These are phyloP conservation scores for Onchidella celtica DNA, from an alignment of 2,888 invertebrate genomes.

Conservation along the genomic window DNA sequence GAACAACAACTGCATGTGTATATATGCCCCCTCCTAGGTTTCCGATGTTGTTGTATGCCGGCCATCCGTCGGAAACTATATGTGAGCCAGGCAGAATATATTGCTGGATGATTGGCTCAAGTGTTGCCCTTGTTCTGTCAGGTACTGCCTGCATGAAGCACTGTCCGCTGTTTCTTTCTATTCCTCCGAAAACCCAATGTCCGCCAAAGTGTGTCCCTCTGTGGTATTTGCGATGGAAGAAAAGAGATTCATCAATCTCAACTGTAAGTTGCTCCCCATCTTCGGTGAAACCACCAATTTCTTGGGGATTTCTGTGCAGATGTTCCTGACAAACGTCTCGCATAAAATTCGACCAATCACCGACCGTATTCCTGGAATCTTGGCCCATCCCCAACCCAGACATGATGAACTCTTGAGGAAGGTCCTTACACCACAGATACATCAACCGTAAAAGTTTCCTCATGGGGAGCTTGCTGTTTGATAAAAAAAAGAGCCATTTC, in stretches of 20 bases:
- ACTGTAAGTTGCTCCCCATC: neutral
- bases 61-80: slow-evolving; percentile 34
- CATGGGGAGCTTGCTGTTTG: neutral
- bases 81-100: slow-evolving; percentile 25
- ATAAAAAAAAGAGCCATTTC: neutral
- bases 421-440: slow-evolving; percentile 4
- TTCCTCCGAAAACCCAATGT: slow-evolving; percentile 36
- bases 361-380: neutral
- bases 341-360: slow-evolving; percentile 8
- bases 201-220: no score
- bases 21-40: neutral
- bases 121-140: neutral
- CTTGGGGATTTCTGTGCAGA: neutral
- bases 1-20: slow-evolving; percentile 14
- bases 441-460: neutral
- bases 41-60: neutral
- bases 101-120: neutral
- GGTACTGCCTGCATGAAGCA: slow-evolving; percentile 34
- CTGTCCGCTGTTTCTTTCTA: neutral
- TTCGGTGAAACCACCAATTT: neutral
- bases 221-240: neutral
- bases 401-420: neutral
- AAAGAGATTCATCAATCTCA: neutral
- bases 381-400: slow-evolving; percentile 2
- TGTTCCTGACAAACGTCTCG: neutral